Evolutionary conservation across 1,140 invertebrate species (phyloP).

Genomic region (Vanessa atalanta): DNA sequence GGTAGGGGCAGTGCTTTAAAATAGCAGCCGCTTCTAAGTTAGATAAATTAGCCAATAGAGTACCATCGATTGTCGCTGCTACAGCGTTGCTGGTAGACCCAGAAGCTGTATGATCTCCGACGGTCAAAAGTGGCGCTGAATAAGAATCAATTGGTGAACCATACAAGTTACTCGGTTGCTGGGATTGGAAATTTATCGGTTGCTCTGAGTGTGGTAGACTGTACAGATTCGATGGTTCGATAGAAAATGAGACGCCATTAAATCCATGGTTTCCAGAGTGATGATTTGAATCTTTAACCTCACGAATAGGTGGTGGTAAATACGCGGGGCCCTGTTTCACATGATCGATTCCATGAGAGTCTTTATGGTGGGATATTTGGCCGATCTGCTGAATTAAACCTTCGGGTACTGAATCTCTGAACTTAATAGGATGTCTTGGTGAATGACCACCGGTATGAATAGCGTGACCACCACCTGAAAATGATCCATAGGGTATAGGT

Average conservation of each 20-base stretch:
- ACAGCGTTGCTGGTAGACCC: constrained; percentile 67
- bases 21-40: constrained; percentile 76
- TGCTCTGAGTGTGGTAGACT: constrained; percentile 73
- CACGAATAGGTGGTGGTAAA: constrained; percentile 84
- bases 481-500: constrained; percentile 71
- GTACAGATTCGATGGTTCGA: constrained; percentile 77
- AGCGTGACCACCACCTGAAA: constrained; percentile 71
- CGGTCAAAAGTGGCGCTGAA: constrained; percentile 72
- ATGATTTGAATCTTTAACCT: constrained; percentile 69
- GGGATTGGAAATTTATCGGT: constrained; percentile 66
- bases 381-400: constrained; percentile 84
- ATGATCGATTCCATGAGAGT: constrained; percentile 72
- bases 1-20: constrained; percentile 79
- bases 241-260: constrained; percentile 61
- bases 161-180: constrained; percentile 63
- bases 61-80: constrained; percentile 72
- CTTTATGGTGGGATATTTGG: constrained; percentile 81
- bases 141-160: constrained; percentile 81
- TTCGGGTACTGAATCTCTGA: constrained; percentile 85
- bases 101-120: constrained; percentile 76
- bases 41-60: constrained; percentile 67
- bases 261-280: constrained; percentile 53
- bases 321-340: constrained; percentile 80
- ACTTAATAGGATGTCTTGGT: constrained; percentile 84
- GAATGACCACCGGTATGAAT: constrained; percentile 70